Evolutionary conservation across 2,113 vertebrate genomes (phyloP).

Genomic region (Centropristis striata): DNA sequence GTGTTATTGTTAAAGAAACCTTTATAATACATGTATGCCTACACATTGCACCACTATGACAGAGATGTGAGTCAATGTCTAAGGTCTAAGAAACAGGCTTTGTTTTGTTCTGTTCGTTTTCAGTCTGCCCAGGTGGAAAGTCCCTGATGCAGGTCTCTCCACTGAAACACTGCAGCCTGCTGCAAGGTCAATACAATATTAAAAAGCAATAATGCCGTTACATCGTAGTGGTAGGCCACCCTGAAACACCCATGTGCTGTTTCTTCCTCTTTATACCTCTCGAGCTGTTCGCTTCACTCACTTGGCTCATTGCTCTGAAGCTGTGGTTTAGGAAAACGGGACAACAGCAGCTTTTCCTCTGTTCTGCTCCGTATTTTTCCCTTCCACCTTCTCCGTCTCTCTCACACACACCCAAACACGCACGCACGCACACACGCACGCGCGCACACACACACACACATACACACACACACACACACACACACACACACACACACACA

Average conservation of each 20-base stretch:
- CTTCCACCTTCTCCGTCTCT: slow-evolving; percentile 43
- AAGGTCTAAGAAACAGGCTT: slow-evolving; percentile 28
- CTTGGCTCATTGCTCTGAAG: slow-evolving; percentile 20
- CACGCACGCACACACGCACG: slow-evolving; percentile 4
- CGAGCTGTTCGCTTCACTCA: slow-evolving; percentile 32
- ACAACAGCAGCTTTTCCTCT: slow-evolving; percentile 67
- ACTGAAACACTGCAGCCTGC: slow-evolving; percentile 24
- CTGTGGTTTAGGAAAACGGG: slow-evolving; percentile 73
- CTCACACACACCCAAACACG: slow-evolving; percentile 9
- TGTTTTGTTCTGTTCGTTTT: slow-evolving; percentile 47
- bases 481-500: slow-evolving; percentile 24
- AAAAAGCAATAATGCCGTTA: slow-evolving; percentile 39
- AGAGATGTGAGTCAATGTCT: slow-evolving; percentile 49
- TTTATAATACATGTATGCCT: not conserved
- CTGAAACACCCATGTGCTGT: slow-evolving; percentile 53
- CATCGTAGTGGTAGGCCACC: slow-evolving; percentile 47
- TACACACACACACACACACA: slow-evolving; percentile 2
- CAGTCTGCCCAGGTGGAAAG: slow-evolving; percentile 64
- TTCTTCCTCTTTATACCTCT: slow-evolving; percentile 49
- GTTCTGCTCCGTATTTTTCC: slow-evolving; percentile 50
- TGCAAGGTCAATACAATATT: slow-evolving; percentile 11
- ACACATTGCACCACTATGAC: slow-evolving; percentile 25
- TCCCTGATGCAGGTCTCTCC: slow-evolving; percentile 44
- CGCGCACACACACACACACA: slow-evolving; percentile 10
- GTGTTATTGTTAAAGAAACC: not conserved